These are phyloP conservation scores for Torymus aiolomorphi DNA, from an alignment of 2,888 invertebrate species.

Conservation along the genomic window DNA sequence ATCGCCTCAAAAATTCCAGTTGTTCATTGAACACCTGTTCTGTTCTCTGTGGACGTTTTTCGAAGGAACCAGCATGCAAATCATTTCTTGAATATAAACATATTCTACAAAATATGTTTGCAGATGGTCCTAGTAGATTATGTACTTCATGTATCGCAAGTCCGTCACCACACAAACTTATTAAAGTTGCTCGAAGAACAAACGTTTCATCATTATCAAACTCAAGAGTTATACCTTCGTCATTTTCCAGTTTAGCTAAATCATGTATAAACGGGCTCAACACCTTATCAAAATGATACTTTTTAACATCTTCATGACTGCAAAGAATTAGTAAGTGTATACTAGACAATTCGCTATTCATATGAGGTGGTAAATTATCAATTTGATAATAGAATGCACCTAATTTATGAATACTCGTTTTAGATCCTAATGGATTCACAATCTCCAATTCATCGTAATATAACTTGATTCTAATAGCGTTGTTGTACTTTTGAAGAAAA, in stretches of 20 bases:
- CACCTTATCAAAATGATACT: conserved; percentile 57
- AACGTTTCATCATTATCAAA: conserved; percentile 44
- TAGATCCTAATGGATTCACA: no score
- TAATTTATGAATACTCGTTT: no score
- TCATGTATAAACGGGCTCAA: conserved; percentile 56
- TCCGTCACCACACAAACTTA: conserved; percentile 56
- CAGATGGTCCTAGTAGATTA: no score
- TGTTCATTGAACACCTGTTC: conserved; percentile 43
- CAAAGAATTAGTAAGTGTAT: conserved; percentile 55
- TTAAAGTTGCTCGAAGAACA: conserved; percentile 55
- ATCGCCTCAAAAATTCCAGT: conserved; percentile 10
- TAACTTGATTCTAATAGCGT: conserved; percentile 54
- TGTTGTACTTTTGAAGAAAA: conserved; percentile 43
- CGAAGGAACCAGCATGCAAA: conserved; percentile 42
- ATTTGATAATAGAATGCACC: no score
- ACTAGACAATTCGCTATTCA: conserved; percentile 55
- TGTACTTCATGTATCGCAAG: no score
- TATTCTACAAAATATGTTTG: conserved; percentile 53
- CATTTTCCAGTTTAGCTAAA: conserved; percentile 49
- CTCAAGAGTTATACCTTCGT: conserved; percentile 51
- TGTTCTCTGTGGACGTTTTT: conserved; percentile 43
- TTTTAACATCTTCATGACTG: conserved; percentile 54
- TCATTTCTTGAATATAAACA: conserved; percentile 46
- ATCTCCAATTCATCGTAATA: no score
- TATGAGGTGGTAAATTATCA: conserved; percentile 50